Evolutionary conservation across 2,888 invertebrate genomes (phyloP), one percentile per base, ranked within the genome.

Genomic region (Lasioglossum oenotherae): DNA sequence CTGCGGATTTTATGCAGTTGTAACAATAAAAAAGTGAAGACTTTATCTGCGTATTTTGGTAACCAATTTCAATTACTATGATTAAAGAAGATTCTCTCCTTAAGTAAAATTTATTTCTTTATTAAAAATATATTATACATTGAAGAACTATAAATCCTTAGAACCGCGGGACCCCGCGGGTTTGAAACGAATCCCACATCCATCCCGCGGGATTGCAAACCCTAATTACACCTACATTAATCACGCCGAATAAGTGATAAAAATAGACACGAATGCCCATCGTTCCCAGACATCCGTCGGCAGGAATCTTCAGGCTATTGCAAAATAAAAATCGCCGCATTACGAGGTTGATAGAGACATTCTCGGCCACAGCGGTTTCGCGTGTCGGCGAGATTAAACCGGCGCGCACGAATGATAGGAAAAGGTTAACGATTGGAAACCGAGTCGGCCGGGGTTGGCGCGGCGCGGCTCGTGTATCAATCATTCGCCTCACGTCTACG

Each of bases 371-470:
- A 23, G 16, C 64, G 16, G 64, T 6, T 64, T 82, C 74, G 77
- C 79, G 73, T 77, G 69, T 74, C 73, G 67, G 75, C 80, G 77
- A 46, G 80, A 83, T 85, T 83, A 79, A 74, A 81, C 64, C 78
- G 19, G 80, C 71, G 60, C 76, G 80, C 78, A 83, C 77, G 86
- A 77, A 71, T 76, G 88, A 88, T 88, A 84, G 82, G 73, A 31
- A 89, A 90, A 92, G 91, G 92, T 92, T 90, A 91, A 88, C 90
- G 92, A 92, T 93, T 92, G 91, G 92, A 91, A 90, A 92, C 90
- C 91, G 91, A 93, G n/a, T 53, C 53, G 53, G 23, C 53, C 53
- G 53, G 53, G 53, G 23, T 53, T 53, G 53, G 23, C 53, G 53
- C 53, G 53, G 46, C 46, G 46, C 46, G 46, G 85, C 90, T 89